Evolutionary conservation across 2,797 vertebrate species (phyloP).

Genomic region (Oreonectes daqikongensis): DNA sequence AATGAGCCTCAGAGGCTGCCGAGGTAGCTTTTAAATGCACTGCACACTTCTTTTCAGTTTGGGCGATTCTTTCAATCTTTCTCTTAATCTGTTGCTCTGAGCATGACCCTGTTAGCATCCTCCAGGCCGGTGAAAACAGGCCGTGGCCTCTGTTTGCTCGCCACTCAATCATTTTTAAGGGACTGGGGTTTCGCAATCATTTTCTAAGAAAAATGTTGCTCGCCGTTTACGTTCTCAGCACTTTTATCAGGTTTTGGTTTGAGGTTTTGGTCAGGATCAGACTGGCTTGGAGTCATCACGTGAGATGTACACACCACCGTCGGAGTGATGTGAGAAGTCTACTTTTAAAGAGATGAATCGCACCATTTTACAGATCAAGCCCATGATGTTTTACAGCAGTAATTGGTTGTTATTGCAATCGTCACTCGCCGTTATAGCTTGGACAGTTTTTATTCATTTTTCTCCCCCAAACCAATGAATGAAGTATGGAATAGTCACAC

Average conservation of each 20-base stretch:
- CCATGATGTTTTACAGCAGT: slow-evolving; percentile 8
- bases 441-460: not conserved
- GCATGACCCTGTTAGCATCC: slow-evolving; percentile 67
- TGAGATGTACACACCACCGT: not conserved
- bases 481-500: not conserved
- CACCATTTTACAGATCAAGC: not conserved
- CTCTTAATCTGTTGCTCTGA: slow-evolving; percentile 59
- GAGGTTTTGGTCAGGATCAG: slow-evolving; percentile 24
- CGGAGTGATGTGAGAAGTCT: not conserved
- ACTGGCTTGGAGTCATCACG: not conserved
- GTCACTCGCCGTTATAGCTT: not conserved
- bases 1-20: slow-evolving; percentile 51
- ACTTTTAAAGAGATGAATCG: not conserved
- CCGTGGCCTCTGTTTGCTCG: slow-evolving; percentile 70
- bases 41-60: slow-evolving; percentile 60
- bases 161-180: not conserved
- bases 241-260: slow-evolving; percentile 6
- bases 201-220: not conserved
- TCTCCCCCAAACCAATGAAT: not conserved
- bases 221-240: not conserved
- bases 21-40: slow-evolving; percentile 60
- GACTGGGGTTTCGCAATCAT: not conserved
- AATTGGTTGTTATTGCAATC: not conserved
- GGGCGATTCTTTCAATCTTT: slow-evolving; percentile 55
- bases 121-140: slow-evolving; percentile 63